These are phyloP conservation scores for Carcharodon carcharias DNA, from an alignment of 2,797 vertebrate genomes.

Conservation along the genomic window DNA sequence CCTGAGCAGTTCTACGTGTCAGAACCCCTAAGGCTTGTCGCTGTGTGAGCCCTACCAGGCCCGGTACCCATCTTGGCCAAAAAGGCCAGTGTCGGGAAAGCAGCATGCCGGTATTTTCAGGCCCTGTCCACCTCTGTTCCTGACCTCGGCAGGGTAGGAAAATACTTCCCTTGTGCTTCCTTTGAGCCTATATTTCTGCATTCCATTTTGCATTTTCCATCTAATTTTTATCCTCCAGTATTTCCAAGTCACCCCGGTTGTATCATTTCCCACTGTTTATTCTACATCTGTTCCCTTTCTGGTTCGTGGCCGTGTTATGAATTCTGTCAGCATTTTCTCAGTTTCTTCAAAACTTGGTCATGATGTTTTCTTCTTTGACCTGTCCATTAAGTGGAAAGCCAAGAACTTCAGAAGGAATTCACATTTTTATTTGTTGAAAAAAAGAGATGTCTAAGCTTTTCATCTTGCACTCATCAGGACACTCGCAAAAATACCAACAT, in stretches of 20 bases:
- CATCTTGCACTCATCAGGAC: too few relatives aligned
- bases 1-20: not conserved
- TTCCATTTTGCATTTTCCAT: not conserved
- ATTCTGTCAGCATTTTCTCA: not conserved
- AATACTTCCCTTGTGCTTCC: not conserved
- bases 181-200: not conserved
- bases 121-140: too few relatives aligned
- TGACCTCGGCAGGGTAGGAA: too few relatives aligned
- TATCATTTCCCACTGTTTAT: not conserved
- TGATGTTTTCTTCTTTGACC: not conserved
- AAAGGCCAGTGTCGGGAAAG: too few relatives aligned
- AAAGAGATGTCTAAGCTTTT: too few relatives aligned
- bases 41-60: not conserved
- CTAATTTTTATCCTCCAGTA: not conserved
- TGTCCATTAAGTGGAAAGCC: not conserved
- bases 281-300: not conserved
- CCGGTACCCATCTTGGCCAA: too few relatives aligned
- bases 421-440: not conserved
- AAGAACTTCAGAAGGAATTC: not conserved
- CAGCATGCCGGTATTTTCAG: too few relatives aligned
- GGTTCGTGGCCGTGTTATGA: not conserved
- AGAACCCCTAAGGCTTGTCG: not conserved
- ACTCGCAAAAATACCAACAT: too few relatives aligned
- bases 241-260: not conserved
- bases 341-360: not conserved